Conservation (phyloP, 2,113 vertebrate species). For the Pipa parva region DNA sequence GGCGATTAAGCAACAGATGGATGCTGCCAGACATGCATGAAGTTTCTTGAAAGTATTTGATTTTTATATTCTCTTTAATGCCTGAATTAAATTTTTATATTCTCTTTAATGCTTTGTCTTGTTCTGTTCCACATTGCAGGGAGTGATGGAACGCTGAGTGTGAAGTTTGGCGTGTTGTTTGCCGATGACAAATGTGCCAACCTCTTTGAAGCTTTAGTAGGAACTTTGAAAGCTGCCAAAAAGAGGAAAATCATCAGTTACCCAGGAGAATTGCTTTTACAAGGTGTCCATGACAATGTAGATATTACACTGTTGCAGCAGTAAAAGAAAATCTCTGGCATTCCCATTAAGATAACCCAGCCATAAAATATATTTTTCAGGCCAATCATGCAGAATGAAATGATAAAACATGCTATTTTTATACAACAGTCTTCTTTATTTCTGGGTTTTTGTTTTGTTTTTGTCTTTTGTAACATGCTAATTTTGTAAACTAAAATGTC, state of each 20-base stretch:
- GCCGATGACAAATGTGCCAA: slow-evolving; percentile 90
- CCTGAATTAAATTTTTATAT: no score
- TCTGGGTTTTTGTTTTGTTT: not conserved
- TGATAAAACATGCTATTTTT: slow-evolving; percentile 13
- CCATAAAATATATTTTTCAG: not conserved
- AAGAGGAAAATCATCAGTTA: slow-evolving; percentile 76
- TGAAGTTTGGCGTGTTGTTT: slow-evolving; percentile 93
- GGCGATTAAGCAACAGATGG: no score
- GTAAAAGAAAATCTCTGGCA: slow-evolving; percentile 46
- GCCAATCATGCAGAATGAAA: slow-evolving; percentile 41
- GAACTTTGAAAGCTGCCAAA: slow-evolving; percentile 90
- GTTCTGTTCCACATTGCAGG: slow-evolving; percentile 56
- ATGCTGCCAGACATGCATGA: no score
- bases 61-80: no score
- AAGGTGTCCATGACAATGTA: slow-evolving; percentile 89
- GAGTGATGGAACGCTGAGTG: slow-evolving; percentile 75
- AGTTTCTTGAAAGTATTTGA: no score
- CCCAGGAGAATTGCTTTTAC: slow-evolving; percentile 80
- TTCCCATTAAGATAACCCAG: not conserved
- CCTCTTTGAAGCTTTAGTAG: slow-evolving; percentile 93
- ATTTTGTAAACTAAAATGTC: slow-evolving; percentile 7
- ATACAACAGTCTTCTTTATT: not conserved
- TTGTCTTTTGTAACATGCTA: not conserved
- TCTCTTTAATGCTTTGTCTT: not conserved
- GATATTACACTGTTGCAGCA: slow-evolving; percentile 80